Evolutionary conservation across 2,888 invertebrate species (phyloP).

Genomic region (Lumbricus terrestris): DNA sequence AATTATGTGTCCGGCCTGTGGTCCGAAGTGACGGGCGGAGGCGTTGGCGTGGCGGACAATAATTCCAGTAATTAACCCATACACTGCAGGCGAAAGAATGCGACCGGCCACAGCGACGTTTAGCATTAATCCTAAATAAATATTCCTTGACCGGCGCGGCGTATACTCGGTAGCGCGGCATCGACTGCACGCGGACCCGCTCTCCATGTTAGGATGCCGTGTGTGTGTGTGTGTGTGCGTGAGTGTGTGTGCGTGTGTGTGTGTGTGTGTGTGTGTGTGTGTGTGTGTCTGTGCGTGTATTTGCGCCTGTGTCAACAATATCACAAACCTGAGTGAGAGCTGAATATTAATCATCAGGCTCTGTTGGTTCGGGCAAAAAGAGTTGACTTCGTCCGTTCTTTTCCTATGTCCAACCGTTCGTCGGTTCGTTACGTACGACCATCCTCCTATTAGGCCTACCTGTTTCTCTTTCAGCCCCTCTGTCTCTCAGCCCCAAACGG

Average conservation of each 20-base stretch:
- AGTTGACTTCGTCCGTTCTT: background rate
- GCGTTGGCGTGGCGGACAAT: background rate
- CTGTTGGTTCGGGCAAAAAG: background rate
- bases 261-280: background rate
- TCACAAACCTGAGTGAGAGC: background rate
- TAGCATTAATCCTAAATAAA: background rate
- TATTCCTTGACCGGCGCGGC: background rate
- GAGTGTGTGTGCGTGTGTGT: background rate
- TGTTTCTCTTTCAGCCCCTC: background rate
- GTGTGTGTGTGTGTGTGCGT: background rate
- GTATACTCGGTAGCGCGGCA: background rate
- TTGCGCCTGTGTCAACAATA: conserved; percentile 3
- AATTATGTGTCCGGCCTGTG: background rate
- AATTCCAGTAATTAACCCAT: background rate
- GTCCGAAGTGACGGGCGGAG: background rate
- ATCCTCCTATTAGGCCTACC: background rate
- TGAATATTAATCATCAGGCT: background rate
- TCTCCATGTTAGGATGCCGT: background rate
- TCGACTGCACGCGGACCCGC: background rate
- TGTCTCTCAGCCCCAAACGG: background rate
- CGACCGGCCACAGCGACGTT: background rate
- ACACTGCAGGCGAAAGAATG: background rate
- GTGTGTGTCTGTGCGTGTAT: background rate
- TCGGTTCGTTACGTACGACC: background rate
- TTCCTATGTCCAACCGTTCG: background rate